These are phyloP conservation scores for Tinea pellionella DNA, from an alignment of 2,888 invertebrate species.

Conservation along the genomic window DNA sequence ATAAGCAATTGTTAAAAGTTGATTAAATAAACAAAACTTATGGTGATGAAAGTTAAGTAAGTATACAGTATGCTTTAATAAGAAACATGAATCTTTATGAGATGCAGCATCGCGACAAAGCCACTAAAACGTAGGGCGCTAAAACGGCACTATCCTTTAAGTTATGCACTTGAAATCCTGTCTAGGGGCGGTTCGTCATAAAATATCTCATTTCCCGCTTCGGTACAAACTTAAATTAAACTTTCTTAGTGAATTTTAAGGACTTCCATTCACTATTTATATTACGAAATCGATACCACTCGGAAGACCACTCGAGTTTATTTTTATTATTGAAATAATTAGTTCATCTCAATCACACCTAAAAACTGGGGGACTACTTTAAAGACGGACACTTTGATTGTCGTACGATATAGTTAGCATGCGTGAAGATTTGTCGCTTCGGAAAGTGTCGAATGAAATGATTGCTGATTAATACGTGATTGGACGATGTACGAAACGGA, in stretches of 20 bases:
- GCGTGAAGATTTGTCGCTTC: no score
- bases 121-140: conserved; percentile 3
- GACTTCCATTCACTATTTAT: background rate
- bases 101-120: background rate
- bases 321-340: background rate
- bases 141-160: conserved; percentile 9
- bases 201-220: conserved; percentile 18
- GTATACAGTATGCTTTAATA: no score
- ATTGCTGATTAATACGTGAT: no score
- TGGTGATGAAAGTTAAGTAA: no score
- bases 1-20: no score
- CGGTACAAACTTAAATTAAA: conserved; percentile 17
- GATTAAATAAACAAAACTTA: no score
- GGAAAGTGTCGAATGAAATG: no score
- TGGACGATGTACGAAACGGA: no score
- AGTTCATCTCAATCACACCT: background rate
- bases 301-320: background rate
- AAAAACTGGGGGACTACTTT: no score
- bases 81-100: background rate
- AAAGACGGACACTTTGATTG: no score
- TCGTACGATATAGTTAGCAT: no score
- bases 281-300: conserved; percentile 14
- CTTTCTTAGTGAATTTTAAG: conserved; percentile 19
- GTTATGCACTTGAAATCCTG: conserved; percentile 15
- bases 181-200: conserved; percentile 15